Base-by-base conservation (phyloP, 2,113 vertebrate species). In the Leptobrachium ailaonicum region DNA sequence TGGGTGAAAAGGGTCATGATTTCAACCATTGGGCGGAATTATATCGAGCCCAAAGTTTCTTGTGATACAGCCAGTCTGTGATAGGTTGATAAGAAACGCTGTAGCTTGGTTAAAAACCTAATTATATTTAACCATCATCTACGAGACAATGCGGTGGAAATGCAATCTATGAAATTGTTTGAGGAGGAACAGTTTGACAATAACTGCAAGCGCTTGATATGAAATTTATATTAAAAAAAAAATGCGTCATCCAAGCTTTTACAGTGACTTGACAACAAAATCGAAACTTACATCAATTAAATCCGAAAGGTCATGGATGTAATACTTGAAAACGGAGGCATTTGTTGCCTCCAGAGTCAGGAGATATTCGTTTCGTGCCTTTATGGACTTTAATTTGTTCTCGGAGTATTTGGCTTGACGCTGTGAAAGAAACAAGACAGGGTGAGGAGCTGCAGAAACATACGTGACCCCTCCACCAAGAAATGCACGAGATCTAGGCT, bases 311-410 rank as follows among this genome's bases (percentile, higher is more conserved):
- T 99, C 98, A 8, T 99, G 97, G 88, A 99, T 96, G 83, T 99
- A 99, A 87, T 98, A 99, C 89, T 99, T 99, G 94, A 98, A 99
- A 73, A 99, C 95, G 1, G 98, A 97, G 76, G 96, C 94, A 84
- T 99, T 99, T 43, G 96, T 94, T 42, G 98, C 98, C 91, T 99
- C 98, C 75, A 99, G 94, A 10, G 97, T 99, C 86, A 99, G 94
- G 68, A 99, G 93, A 88, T 99, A 99, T 83, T 99, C 98, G 66
- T 99, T 99, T 50, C 98, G 94, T 0, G 98, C 95, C 92, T 99
- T 99, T 91, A 99, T 97, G 2, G 97, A 99, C 87, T 99, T 99
- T 87, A 99, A 92, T 90, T 99, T 99, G 92, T 99, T 99, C 89
- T 99, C 98, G 0, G 96, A 98, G 84, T 99, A 99, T 87, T 99